phyloP scores from a whole-genome alignment of 92 coral and sea anemone genomes.

The Diadumene lineata region DNA sequence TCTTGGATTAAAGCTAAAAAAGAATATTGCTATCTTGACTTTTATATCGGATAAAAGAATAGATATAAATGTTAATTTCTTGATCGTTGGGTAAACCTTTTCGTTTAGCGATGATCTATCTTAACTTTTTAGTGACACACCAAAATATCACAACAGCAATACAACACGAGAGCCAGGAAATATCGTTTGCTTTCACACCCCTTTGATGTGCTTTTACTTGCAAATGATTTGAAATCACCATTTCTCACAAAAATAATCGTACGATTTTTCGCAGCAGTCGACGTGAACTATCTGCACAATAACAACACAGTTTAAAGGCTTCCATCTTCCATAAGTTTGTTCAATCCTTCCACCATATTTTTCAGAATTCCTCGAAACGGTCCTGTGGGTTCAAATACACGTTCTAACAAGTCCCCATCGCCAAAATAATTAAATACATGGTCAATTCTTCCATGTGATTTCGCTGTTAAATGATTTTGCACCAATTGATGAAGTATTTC shows the following conservation, averaged over 20 bases:
- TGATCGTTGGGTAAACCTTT: background rate
- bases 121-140: no score
- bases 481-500: constrained; percentile 79
- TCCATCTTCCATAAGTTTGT: constrained; percentile 96
- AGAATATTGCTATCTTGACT: background rate
- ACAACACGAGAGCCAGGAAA: background rate
- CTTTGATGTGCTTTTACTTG: constrained; percentile 1
- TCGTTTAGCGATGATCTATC: no score
- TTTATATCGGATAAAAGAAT: background rate
- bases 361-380: constrained; percentile 64
- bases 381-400: constrained; percentile 75
- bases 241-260: background rate
- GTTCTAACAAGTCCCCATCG: constrained; percentile 87
- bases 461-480: constrained; percentile 80
- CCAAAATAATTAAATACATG: constrained; percentile 93
- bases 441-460: constrained; percentile 95
- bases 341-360: constrained; percentile 80
- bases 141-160: no score
- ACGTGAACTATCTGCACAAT: no score
- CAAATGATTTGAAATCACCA: background rate
- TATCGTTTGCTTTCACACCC: constrained; percentile 5
- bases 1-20: background rate
- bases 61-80: background rate
- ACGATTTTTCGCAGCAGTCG: background rate
- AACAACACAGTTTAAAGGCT: constrained; percentile 50